Base-by-base conservation (phyloP, 2,888 invertebrate species). In the Leptopilina syphax region DNA sequence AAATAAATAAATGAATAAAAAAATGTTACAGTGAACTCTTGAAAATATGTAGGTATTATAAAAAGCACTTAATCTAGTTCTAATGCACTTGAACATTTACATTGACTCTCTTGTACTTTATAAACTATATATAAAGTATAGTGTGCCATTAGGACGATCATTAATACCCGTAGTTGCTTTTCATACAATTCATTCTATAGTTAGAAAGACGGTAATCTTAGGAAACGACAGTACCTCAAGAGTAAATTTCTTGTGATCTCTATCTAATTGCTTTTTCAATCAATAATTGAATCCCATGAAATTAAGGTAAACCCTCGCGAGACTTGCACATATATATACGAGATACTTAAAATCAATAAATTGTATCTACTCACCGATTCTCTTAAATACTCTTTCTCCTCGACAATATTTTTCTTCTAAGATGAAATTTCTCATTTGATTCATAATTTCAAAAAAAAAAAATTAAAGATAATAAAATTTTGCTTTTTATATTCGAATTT, bases 201-300 rank as follows among this genome's bases (percentile, higher is more conserved):
- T 57, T 34, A 54, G n/a, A 44, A 44, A 44, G 7, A 73, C 73
- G 57, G 12, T 73, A 57, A 73, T 73, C 73, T 57, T 73, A 73
- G 73, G 27, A 57, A 73, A 73, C 57, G n/a, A 73, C 54, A 73
- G 73, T 54, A 73, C 73, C 57, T 73, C n/a, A 57, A 34, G 54
- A 73, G 57, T 9, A 63, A 63, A 18, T 76, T 65, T 70, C 79
- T 24, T 60, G 44, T 24, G 47, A 50, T 77, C 76, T 76, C 79
- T 54, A 47, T 65, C 41, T 79, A 65, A 65, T 76, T 41, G 70
- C 54, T 44, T 27, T 60, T 76, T 3, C 54, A 77, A 77, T 77
- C 66, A 77, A 77, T 57, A 73, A 73, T 73, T 73, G 73, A 57
- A 73, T 73, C 54, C 27, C 57, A 27, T 73, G 57, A 73, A 73